Evolutionary conservation across 1,140 invertebrate genomes (phyloP), one percentile per base, ranked within the genome.

Genomic region (Amyelois transitella): DNA sequence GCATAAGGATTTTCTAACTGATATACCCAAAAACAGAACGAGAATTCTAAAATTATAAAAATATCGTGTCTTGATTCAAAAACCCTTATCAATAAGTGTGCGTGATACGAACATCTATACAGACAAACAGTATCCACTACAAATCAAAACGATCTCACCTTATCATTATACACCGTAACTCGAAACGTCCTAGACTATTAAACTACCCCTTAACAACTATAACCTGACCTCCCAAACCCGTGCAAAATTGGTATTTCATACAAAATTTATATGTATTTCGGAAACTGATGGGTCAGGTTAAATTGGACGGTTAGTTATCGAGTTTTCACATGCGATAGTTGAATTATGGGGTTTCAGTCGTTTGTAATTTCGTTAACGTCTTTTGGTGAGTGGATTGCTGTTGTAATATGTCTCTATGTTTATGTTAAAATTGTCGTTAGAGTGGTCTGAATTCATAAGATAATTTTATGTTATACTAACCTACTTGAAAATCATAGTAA

Each of bases 311-410:
- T 54, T 32, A 51, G 22, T 32, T 67, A 74, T 70, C 60, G 60
- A 53, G 49, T 47, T 54, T 66, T 64, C 62, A 55, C 75, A 78
- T 68, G 75, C 75, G 52, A 78, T 69, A 64, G 25, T 55, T 66
- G 67, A 75, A 76, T 78, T 76, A 78, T 69, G 64, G 67, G n/a
- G 24, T 64, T 45, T 43, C 53, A 59, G 63, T 60, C 55, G 60
- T 58, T 62, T 32, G 51, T 58, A 65, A 63, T 71, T 64, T 61
- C 44, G 57, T 55, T 53, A 59, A 49, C 53, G 51, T 56, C 53
- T 56, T 64, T 68, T 64, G 64, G 64, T 58, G 58, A 61, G 55
- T 61, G 53, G 24, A 58, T 62, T 67, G 38, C n/a, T n/a, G 32
- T 38, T 38, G 32, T 14, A 14, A 14, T 38, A 12, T 28, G 2